A percentile compares a stretch with the other conserved stretches of the same genome.
These are phyloP conservation scores for Agrotis segetum DNA, from an alignment of 2,888 invertebrate species.

Conservation along the genomic window DNA sequence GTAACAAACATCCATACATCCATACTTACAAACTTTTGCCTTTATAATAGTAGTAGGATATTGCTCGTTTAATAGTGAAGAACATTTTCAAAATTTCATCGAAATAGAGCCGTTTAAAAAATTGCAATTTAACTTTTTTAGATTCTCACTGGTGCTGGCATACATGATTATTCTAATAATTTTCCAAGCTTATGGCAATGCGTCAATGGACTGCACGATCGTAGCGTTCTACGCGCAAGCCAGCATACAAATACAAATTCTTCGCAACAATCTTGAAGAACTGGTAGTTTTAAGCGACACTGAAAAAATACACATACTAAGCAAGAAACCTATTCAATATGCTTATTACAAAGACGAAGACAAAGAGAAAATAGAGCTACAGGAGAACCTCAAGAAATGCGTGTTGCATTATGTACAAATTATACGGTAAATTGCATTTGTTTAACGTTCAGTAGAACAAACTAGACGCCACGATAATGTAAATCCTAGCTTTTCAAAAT, in stretches of 20 bases:
- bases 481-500: neutral
- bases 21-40: too few relatives aligned
- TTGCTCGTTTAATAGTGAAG: too few relatives aligned
- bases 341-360: conserved; percentile 63
- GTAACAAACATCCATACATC: too few relatives aligned
- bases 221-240: conserved; percentile 82
- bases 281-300: conserved; percentile 64
- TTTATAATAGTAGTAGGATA: too few relatives aligned
- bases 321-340: conserved; percentile 45
- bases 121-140: conserved; percentile 65
- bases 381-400: conserved; percentile 73
- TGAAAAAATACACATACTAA: conserved; percentile 49
- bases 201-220: conserved; percentile 84
- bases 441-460: neutral
- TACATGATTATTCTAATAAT: conserved; percentile 77
- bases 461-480: neutral
- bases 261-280: conserved; percentile 79
- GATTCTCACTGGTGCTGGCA: conserved; percentile 75
- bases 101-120: too few relatives aligned
- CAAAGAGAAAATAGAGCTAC: conserved; percentile 61
- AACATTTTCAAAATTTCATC: conserved; percentile 8
- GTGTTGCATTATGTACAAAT: conserved; percentile 79
- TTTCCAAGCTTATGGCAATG: conserved; percentile 80
- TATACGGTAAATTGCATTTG: conserved; percentile 69
- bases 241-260: conserved; percentile 79